Evolutionary conservation across 2,113 vertebrate genomes (phyloP).

Genomic region (Hyla sarda): DNA sequence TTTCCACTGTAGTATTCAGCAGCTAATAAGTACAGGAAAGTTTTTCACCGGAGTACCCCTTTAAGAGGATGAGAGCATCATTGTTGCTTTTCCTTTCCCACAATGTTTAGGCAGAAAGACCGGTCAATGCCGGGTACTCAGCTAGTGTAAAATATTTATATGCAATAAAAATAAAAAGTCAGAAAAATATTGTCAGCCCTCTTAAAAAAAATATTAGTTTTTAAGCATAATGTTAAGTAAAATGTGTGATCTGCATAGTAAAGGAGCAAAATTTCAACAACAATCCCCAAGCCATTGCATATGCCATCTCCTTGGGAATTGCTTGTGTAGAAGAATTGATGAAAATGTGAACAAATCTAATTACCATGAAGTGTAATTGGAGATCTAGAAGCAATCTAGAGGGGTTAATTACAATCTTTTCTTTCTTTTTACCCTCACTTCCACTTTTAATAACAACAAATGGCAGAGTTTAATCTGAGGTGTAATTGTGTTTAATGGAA

Average conservation of each 20-base stretch:
- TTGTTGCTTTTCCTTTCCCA: no score
- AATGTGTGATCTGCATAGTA: neutral
- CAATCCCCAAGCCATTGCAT: neutral
- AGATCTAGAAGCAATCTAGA: slow-evolving; percentile 53
- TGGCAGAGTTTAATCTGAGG: slow-evolving; percentile 73
- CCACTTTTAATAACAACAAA: slow-evolving; percentile 76
- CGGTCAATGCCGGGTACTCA: no score
- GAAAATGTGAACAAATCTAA: slow-evolving; percentile 28
- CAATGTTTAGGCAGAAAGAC: no score
- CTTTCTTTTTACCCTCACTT: slow-evolving; percentile 69
- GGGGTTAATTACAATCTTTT: slow-evolving; percentile 67
- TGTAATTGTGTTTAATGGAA: slow-evolving; percentile 78
- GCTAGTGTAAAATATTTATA: neutral
- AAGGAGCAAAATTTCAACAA: neutral
- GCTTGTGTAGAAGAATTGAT: neutral
- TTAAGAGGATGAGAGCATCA: no score
- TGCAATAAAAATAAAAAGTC: neutral
- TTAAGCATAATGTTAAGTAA: neutral
- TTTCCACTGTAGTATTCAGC: no score
- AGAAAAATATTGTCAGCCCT: no score
- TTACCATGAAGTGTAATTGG: slow-evolving; percentile 42
- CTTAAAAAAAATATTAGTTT: no score
- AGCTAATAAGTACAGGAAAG: no score
- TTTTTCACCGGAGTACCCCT: no score
- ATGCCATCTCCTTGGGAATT: slow-evolving; percentile 25